A percentile compares a stretch with the other conserved stretches of the same genome.
phyloP scores from a whole-genome alignment of 2,797 vertebrate genomes.

The Cephalopachus bancanus region DNA sequence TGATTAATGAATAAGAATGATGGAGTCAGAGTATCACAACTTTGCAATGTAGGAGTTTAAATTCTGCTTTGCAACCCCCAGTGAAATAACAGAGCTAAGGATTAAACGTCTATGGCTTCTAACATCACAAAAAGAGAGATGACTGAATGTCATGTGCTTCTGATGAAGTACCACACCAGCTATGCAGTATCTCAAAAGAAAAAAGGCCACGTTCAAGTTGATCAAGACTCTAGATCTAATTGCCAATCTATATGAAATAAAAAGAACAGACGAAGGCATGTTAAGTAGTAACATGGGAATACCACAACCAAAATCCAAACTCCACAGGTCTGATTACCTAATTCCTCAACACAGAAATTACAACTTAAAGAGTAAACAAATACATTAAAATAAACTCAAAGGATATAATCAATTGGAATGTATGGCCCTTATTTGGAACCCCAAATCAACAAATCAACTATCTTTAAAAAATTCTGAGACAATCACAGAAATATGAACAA shows the following conservation, averaged over 20 bases:
- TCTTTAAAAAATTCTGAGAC: neutral
- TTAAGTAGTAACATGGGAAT: neutral
- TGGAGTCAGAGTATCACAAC: neutral
- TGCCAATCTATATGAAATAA: neutral
- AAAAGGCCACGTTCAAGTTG: neutral
- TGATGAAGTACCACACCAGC: neutral
- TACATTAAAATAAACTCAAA: neutral
- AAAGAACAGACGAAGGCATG: neutral
- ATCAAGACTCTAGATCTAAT: neutral
- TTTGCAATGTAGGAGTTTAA: neutral
- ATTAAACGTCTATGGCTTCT: neutral
- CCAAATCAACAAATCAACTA: neutral
- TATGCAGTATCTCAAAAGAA: neutral
- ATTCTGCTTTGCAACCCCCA: neutral
- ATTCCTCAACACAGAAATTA: neutral
- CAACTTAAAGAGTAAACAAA: neutral
- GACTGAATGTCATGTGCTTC: neutral
- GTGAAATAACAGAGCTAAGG: neutral
- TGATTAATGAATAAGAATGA: neutral
- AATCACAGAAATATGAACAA: constrained; percentile 40
- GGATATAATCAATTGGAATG: neutral
- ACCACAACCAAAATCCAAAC: neutral
- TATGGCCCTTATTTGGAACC: neutral
- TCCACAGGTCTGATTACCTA: no score
- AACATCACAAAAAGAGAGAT: neutral